Evolutionary conservation across 2,113 vertebrate species (phyloP).

Genomic region (Lanius collurio): DNA sequence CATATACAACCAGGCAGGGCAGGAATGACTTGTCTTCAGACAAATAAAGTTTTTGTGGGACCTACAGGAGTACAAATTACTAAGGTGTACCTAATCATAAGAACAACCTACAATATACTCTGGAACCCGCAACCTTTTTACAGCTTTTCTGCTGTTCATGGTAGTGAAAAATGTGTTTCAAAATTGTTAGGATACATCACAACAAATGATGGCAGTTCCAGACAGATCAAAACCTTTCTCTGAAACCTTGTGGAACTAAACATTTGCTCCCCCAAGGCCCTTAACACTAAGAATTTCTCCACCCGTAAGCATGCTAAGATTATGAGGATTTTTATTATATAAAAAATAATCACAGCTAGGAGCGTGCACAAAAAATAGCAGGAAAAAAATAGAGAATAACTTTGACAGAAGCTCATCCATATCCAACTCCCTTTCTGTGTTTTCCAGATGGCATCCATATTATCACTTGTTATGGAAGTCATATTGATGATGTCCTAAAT

Average conservation of each 20-base stretch:
- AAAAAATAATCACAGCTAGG: slow-evolving; percentile 21
- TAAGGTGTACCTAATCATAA: neutral
- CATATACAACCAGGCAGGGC: neutral
- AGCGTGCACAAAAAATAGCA: slow-evolving; percentile 12
- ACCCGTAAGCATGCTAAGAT: neutral
- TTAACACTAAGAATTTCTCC: neutral
- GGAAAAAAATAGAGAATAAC: neutral
- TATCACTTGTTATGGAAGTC: slow-evolving; percentile 41
- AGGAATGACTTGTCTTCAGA: neutral
- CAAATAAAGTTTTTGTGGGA: neutral
- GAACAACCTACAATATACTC: neutral
- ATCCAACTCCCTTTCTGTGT: slow-evolving; percentile 7
- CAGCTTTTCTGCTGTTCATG: neutral
- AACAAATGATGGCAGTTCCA: neutral
- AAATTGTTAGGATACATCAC: neutral
- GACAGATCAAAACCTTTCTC: neutral
- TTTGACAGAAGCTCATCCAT: slow-evolving; percentile 37
- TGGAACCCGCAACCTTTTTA: neutral
- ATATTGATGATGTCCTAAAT: slow-evolving; percentile 47
- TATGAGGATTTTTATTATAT: neutral
- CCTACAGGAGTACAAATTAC: neutral
- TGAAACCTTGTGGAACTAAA: neutral
- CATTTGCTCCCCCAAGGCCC: rapidly evolving
- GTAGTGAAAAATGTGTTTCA: neutral
- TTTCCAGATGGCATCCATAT: slow-evolving; percentile 56